Evolutionary conservation across 2,113 vertebrate genomes (phyloP), one percentile per base, ranked within the genome.

Genomic region (Malurus alboscapulatus): DNA sequence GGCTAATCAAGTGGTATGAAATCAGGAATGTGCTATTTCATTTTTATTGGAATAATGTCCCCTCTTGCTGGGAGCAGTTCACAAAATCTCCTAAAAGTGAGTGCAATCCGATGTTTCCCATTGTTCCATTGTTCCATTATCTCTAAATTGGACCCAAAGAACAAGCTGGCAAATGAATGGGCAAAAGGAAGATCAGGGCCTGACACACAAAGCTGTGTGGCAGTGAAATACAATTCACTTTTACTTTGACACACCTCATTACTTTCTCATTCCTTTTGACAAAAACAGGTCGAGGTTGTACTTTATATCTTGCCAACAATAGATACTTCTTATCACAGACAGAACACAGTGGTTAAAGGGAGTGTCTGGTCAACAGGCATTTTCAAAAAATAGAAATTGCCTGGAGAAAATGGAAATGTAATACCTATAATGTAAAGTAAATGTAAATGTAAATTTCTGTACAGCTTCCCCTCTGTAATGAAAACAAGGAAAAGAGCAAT

Each of bases 241-340:
- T 96, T 92, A 90, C 86, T 69, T 79, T 91, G 92, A 54, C 66
- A 90, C 30, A 94, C 59, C 72, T 96, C 89, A 96, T 96, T 96
- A 95, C n/a, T 93, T 94, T 84, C 84, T 92, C 92, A 91, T 93
- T 96, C 83, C 80, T 96, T 95, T 86, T 62, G 61, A 96, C 88
- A 93, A 94, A 95, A 95, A 42, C 48, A 94, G 82, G 83, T n/a
- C 51, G 42, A 65, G 16, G 2, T 84, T 91, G 20, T 80, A 85
- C 84, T 76, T 40, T 58, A n/a, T 61, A 45, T 88, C 54, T 84
- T 88, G 89, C 66, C 73, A 80, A 79, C 72, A 86, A 80, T 1
- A 63, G 82, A 87, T 81, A 88, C 29, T 61, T 87, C 85, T 95
- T 95, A 94, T 76, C 65, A 68, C 80, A 94, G 86, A 73, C 26